Evolutionary conservation across 2,888 invertebrate genomes (phyloP).

Genomic region (Mellilla xanthometata): DNA sequence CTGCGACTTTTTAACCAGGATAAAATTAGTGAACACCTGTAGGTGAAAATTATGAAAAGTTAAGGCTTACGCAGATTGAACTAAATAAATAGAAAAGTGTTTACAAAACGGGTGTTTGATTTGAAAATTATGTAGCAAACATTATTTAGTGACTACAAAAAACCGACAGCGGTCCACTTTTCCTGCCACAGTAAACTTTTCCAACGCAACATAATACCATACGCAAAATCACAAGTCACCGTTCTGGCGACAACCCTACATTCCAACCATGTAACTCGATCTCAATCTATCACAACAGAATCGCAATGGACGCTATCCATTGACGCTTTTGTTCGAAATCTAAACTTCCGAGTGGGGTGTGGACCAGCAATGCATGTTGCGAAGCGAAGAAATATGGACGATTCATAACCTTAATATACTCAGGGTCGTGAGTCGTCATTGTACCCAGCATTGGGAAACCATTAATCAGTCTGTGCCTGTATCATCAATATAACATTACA

Average conservation of each 20-base stretch:
- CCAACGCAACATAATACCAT: constrained; percentile 48
- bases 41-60: no score
- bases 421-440: constrained; percentile 60
- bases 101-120: no score
- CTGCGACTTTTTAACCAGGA: no score
- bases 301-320: constrained; percentile 31
- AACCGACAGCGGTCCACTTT: constrained; percentile 44
- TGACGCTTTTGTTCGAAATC: constrained; percentile 14
- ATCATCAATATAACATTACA: constrained; percentile 80
- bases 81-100: no score
- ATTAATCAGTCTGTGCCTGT: constrained; percentile 80
- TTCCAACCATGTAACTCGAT: constrained; percentile 41
- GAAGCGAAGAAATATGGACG: neutral
- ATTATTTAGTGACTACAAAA: constrained; percentile 27
- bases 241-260: constrained; percentile 77
- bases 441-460: constrained; percentile 68
- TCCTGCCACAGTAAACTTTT: constrained; percentile 46
- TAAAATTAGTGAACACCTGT: no score
- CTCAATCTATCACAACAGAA: constrained; percentile 7
- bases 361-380: constrained; percentile 42
- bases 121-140: neutral
- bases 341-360: neutral
- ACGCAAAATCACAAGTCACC: constrained; percentile 72
- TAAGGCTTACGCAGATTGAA: no score
- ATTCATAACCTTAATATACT: constrained; percentile 44